Base-by-base conservation (phyloP, 2,888 invertebrate species). In the Alcis repandata region DNA sequence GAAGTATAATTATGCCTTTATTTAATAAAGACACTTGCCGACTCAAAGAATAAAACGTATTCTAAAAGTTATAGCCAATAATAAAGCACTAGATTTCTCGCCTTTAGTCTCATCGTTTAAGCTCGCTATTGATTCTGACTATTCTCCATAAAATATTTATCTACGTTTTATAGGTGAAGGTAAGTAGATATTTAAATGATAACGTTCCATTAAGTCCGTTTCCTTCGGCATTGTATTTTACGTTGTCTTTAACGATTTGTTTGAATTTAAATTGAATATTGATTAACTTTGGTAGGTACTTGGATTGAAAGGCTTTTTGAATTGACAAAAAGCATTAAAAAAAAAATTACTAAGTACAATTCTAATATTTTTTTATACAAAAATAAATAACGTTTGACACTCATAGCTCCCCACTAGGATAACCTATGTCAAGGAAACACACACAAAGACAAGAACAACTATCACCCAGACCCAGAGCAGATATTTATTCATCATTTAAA, bases 161-260 rank as follows among this genome's bases (percentile, higher is more conserved):
- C 54, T 19, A 17, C 38, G 36, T 43, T 57, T 63, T 52, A 52
- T 63, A 36, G 27, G 27, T 27, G 27, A 27, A 27, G 27, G 3
- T 27, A 27, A 27, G 27, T 27, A 27, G 43, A 41, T 53, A 59
- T 41, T 52, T 15, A 53, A 53, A 53, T 46, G 13, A 22, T 13
- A 8, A 17, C 17, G 20, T 33, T 48, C 22, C 48, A 53, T 59
- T 63, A 53, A 43, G 45, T 27, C 32, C 15, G 20, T 59, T 63
- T 59, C 48, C 63, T 59, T 32, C 22, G 20, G 43, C 38, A 40
- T 46, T 63, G 58, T 63, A 38, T 54, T 53, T 41, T 38, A 53
- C 22, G 22, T 54, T 59, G 52, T 40, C 56, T 45, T 63, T 63
- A 48, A 63, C 59, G 59, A 59, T 53, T 58, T 58, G 40, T 52